A percentile compares a stretch with the other conserved stretches of the same genome.
Evolutionary conservation across 2,888 invertebrate genomes (phyloP).

Genomic region (Drosophila atripex): DNA sequence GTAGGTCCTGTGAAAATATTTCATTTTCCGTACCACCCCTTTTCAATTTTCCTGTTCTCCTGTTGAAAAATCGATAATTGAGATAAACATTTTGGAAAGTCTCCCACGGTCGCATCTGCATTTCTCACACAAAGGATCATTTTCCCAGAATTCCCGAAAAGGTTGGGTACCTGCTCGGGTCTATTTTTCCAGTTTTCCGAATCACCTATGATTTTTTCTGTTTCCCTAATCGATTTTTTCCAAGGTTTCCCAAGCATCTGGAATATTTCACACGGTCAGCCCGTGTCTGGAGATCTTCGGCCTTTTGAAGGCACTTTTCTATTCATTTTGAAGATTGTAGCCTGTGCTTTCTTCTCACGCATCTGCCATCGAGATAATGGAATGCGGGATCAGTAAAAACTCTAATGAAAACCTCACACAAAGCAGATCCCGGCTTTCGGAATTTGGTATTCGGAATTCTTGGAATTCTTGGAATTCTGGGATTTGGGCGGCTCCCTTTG

Average conservation of each 20-base stretch:
- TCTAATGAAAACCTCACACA: conserved; percentile 21
- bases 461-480: conserved; percentile 29
- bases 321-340: conserved; percentile 3
- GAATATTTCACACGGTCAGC: conserved; percentile 39
- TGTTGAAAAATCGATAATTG: conserved; percentile 6
- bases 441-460: conserved; percentile 5
- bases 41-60: conserved; percentile 17
- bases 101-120: conserved; percentile 34
- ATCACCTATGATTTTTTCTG: background rate
- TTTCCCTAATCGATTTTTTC: conserved; percentile 2
- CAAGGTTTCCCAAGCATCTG: conserved; percentile 25
- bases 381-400: conserved; percentile 9
- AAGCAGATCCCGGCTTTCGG: conserved; percentile 8
- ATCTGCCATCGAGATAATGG: conserved; percentile 29
- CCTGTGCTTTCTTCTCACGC: conserved; percentile 42
- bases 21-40: background rate
- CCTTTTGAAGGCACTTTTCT: background rate
- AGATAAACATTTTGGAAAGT: conserved; percentile 13
- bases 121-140: conserved; percentile 22
- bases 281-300: conserved; percentile 20
- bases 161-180: conserved; percentile 34
- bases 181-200: conserved; percentile 7
- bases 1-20: conserved; percentile 2
- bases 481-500: conserved; percentile 31
- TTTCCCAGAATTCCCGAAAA: conserved; percentile 10